A percentile compares a stretch with the other conserved stretches of the same genome.
Evolutionary conservation across 2,113 vertebrate species (phyloP).

Genomic region (Podarcis raffonei): DNA sequence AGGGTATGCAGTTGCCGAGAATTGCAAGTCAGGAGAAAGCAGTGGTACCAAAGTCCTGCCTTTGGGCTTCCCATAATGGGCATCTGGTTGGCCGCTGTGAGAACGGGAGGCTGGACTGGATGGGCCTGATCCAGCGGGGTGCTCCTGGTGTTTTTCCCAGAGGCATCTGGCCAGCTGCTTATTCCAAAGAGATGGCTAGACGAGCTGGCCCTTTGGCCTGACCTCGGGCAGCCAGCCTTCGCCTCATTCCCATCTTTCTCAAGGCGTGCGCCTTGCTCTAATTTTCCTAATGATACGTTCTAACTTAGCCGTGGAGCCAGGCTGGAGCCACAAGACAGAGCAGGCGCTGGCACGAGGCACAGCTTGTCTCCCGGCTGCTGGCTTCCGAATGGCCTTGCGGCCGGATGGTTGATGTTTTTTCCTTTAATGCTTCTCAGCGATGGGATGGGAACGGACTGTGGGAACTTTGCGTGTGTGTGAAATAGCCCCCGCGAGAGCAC

Average conservation of each 20-base stretch:
- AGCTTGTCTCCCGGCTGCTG: neutral
- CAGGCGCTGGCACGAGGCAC: slow-evolving; percentile 42
- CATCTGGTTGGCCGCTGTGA: too few species aligned
- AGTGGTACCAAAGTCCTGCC: too few species aligned
- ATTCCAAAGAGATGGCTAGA: neutral
- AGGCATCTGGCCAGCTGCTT: neutral
- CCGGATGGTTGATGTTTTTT: too few species aligned
- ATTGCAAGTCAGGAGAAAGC: too few species aligned
- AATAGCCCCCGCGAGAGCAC: neutral
- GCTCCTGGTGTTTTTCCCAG: too few species aligned
- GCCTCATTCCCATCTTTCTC: neutral
- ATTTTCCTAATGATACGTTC: slow-evolving; percentile 59
- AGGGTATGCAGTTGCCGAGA: too few species aligned
- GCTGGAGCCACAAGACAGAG: slow-evolving; percentile 56
- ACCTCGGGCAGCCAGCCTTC: too few species aligned
- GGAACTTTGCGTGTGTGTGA: neutral
- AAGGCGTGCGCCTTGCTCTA: slow-evolving; percentile 26
- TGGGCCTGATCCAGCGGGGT: too few species aligned
- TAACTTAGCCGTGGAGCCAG: slow-evolving; percentile 58
- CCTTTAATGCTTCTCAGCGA: neutral
- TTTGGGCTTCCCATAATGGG: too few species aligned
- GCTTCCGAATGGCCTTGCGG: neutral
- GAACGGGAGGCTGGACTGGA: too few species aligned
- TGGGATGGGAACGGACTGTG: neutral
- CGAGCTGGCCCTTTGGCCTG: neutral